Percentiles rank a stretch among this genome's conserved stretches.
These are phyloP conservation scores for Carassius auratus DNA, from an alignment of 2,113 vertebrate species.

Conservation along the genomic window DNA sequence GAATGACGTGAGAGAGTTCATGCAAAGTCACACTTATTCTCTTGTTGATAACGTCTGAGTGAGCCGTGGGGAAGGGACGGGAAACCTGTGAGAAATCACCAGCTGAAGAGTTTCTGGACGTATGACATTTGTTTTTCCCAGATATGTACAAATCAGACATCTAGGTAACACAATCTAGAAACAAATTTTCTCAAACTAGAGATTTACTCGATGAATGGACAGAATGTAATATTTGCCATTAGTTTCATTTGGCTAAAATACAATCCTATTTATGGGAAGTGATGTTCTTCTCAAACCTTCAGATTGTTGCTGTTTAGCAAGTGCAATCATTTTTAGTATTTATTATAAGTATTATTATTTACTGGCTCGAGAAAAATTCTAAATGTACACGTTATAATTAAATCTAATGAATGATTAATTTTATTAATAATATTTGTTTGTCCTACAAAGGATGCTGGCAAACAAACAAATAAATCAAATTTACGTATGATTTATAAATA, in stretches of 20 bases:
- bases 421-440: background rate
- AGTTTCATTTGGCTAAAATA: no score
- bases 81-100: slow-evolving; percentile 10
- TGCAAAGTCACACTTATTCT: background rate
- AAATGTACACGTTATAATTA: no score
- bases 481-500: background rate
- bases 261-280: no score
- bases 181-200: background rate
- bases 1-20: slow-evolving; percentile 30
- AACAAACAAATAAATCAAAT: no score
- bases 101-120: slow-evolving; percentile 13
- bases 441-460: no score
- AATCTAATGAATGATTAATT: no score
- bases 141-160: background rate
- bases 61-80: background rate
- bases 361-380: background rate
- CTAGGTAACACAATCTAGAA: slow-evolving; percentile 23
- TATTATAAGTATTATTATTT: background rate
- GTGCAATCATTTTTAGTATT: no score
- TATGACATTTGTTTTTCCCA: slow-evolving; percentile 1
- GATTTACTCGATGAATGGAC: background rate
- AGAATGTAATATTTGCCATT: background rate
- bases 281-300: no score
- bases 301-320: no score
- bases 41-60: slow-evolving; percentile 11